Base-by-base conservation (phyloP, 1,140 invertebrate genomes). In the Metaphire vulgaris region DNA sequence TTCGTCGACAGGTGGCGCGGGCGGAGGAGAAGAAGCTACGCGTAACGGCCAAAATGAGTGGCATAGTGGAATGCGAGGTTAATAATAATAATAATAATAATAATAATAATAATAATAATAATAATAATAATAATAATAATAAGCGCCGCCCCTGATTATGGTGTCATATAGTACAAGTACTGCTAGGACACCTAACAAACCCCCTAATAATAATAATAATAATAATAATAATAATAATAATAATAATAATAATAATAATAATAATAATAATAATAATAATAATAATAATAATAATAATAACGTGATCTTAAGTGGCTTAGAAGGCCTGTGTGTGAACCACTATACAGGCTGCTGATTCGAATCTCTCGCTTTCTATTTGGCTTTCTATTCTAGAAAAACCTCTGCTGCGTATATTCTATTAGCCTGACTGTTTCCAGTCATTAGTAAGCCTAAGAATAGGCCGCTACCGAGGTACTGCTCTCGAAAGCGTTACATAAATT, bases 51-150 rank as follows among this genome's bases (percentile, higher is more conserved):
- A 34, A 73, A 34, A 73, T 73, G 0, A 34, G 72, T 29, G 72
- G 72, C 33, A 41, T 73, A 2, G 72, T 56, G 41, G 72, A 73
- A 73, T 41, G 26, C 16, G 72, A 73, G 72, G 72, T 56, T 66
- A 66, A 2, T n/a, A 21, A 2, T 0, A n/a, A 21, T n/a, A 1
- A n/a, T 28, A 66, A 1, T 66, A 1, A 32, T 32, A 6, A 14
- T 1, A 16, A n/a, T 14, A 71, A 32, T 2, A 71, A 31, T 32
- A 30, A n/a, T 6, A 31, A 71, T 30, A 32, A 12, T 0, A 6
- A n/a, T n/a, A n/a, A n/a, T n/a, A 31, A 31, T 71, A 32, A 0
- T 2, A 31, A 30, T 71, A 32, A 30, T 71, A 2, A 26, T 71
- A 32, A 28, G 28, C 16, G 32, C 32, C 30, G 30, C n/a, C 30